Conservation (phyloP, 2,888 invertebrate species). For the Orchesella flavescens region DNA sequence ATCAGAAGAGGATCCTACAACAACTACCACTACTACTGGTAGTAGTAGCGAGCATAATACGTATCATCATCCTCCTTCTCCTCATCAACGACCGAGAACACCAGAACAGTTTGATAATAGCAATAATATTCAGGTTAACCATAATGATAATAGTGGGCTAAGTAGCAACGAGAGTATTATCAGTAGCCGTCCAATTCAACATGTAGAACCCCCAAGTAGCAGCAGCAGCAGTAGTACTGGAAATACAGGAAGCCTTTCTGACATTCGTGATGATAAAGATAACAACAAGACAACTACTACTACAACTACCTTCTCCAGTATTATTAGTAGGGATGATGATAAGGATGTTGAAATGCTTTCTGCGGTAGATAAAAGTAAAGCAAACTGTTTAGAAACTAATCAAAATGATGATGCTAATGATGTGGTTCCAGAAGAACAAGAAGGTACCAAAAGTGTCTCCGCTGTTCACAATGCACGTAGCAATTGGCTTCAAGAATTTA, state of each 20-base stretch:
- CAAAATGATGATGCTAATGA: not conserved
- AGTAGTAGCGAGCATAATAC: no score
- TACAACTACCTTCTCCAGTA: slow-evolving; percentile 19
- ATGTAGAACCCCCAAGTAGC: slow-evolving; percentile 40
- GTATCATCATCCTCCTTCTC: no score
- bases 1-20: not conserved
- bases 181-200: slow-evolving; percentile 14
- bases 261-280: slow-evolving; percentile 27
- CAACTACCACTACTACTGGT: not conserved
- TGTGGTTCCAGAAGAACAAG: not conserved
- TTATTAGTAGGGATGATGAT: slow-evolving; percentile 5
- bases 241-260: slow-evolving; percentile 35
- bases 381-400: not conserved
- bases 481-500: slow-evolving; percentile 37
- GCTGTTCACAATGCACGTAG: slow-evolving; percentile 20
- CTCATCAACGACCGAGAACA: not conserved
- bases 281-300: not conserved
- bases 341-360: slow-evolving; percentile 27
- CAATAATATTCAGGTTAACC: slow-evolving; percentile 10
- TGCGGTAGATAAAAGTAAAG: slow-evolving; percentile 6
- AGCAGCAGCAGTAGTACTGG: slow-evolving; percentile 6
- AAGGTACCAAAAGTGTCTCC: not conserved
- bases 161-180: slow-evolving; percentile 24
- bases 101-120: slow-evolving; percentile 16
- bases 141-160: slow-evolving; percentile 16